Evolutionary conservation across 2,888 invertebrate species (phyloP).

Genomic region (Chesias legatella): DNA sequence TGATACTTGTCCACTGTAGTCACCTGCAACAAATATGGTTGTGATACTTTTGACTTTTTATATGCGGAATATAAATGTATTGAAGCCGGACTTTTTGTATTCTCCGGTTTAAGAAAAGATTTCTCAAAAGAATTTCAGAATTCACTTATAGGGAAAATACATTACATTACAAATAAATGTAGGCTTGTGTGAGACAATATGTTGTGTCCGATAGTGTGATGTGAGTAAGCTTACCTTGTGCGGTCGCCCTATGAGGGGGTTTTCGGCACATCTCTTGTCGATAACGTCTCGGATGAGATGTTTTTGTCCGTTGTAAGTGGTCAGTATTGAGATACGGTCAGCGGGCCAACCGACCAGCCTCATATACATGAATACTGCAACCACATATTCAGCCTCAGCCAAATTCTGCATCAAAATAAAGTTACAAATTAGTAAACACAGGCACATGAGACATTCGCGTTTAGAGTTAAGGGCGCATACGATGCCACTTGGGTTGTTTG

Average conservation of each 20-base stretch:
- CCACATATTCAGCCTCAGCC: constrained; percentile 96
- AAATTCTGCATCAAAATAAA: constrained; percentile 80
- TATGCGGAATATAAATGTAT: too few species aligned
- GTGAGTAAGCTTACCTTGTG: constrained; percentile 82
- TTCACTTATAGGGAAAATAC: too few species aligned
- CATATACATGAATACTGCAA: constrained; percentile 99
- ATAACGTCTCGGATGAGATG: constrained; percentile 98
- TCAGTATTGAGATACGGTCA: constrained; percentile 97
- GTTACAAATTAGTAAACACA: background rate
- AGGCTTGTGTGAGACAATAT: too few species aligned
- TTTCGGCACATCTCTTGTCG: constrained; percentile 94
- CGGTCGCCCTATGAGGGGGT: constrained; percentile 96
- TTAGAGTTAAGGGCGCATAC: too few species aligned
- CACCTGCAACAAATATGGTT: constrained; percentile 65
- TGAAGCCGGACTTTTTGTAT: too few species aligned
- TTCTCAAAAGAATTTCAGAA: too few species aligned
- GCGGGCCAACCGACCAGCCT: constrained; percentile 97
- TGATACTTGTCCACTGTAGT: constrained; percentile 99
- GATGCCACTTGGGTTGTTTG: too few species aligned
- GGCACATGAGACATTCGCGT: too few species aligned
- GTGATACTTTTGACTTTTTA: too few species aligned
- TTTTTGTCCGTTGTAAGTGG: constrained; percentile 99
- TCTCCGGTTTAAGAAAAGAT: too few species aligned
- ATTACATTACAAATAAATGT: too few species aligned
- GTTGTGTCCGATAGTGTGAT: too few species aligned